These are phyloP conservation scores for Chondrilla cf. caribensis DNA, from an alignment of 37 sponge, comb jelly and placozoan species.

Conservation along the genomic window DNA sequence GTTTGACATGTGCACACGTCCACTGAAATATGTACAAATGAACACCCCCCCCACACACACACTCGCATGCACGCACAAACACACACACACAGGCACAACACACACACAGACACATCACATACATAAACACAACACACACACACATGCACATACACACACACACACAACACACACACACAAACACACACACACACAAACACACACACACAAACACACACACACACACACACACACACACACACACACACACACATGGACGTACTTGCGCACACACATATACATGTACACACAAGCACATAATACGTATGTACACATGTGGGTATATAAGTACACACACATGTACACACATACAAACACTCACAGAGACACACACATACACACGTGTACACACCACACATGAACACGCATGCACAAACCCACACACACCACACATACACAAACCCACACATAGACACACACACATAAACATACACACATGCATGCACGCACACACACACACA, in stretches of 20 bases:
- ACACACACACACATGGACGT: background rate
- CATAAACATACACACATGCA: background rate
- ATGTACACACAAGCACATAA: background rate
- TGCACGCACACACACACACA: slow-evolving; percentile 13
- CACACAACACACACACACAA: too few relatives aligned
- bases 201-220: too few relatives aligned
- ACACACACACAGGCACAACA: too few relatives aligned
- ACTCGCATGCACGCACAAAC: too few relatives aligned
- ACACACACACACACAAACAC: too few relatives aligned
- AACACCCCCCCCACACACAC: background rate
- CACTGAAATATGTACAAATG: background rate
- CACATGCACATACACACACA: too few relatives aligned
- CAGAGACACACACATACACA: background rate
- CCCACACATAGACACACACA: slow-evolving; percentile 13
- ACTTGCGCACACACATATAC: background rate
- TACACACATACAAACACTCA: background rate
- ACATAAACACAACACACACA: too few relatives aligned
- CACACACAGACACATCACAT: too few relatives aligned
- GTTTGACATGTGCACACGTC: background rate
- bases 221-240: background rate
- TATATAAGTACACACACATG: background rate
- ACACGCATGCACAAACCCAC: background rate
- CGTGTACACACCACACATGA: background rate
- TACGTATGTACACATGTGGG: background rate
- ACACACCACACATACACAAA: background rate